Evolutionary conservation across 2,888 invertebrate species (phyloP).

Genomic region (Polymixis lichenea): DNA sequence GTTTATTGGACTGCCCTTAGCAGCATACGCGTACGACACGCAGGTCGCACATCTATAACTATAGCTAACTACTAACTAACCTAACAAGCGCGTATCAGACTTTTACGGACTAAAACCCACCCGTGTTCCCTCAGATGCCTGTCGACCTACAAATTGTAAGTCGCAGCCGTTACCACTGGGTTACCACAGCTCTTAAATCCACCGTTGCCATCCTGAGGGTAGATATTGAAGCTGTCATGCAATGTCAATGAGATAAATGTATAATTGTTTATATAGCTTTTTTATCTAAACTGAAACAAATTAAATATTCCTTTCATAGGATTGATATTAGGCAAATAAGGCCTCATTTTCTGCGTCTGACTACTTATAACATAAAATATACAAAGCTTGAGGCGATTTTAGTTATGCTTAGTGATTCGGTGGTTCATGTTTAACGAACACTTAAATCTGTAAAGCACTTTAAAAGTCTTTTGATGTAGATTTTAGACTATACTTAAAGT

Average conservation of each 20-base stretch:
- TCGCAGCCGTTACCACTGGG: no score
- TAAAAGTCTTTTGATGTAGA: slow-evolving; percentile 13
- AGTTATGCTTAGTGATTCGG: neutral
- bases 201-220: neutral
- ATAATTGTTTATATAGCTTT: no score
- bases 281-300: neutral
- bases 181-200: no score
- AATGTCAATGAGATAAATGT: neutral
- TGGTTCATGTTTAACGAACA: slow-evolving; percentile 5
- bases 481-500: neutral
- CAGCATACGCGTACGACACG: no score
- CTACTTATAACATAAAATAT: neutral
- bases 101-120: no score
- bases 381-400: neutral
- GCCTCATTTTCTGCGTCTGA: neutral
- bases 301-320: neutral
- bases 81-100: no score
- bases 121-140: no score
- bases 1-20: no score
- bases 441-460: slow-evolving; percentile 3
- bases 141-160: no score
- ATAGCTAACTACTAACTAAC: no score
- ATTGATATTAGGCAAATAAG: neutral
- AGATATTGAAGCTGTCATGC: neutral
- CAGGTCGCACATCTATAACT: no score